A percentile compares a stretch with the other conserved stretches of the same genome.
Evolutionary conservation across 2,797 vertebrate species (phyloP).

Genomic region (Tapera naevia): DNA sequence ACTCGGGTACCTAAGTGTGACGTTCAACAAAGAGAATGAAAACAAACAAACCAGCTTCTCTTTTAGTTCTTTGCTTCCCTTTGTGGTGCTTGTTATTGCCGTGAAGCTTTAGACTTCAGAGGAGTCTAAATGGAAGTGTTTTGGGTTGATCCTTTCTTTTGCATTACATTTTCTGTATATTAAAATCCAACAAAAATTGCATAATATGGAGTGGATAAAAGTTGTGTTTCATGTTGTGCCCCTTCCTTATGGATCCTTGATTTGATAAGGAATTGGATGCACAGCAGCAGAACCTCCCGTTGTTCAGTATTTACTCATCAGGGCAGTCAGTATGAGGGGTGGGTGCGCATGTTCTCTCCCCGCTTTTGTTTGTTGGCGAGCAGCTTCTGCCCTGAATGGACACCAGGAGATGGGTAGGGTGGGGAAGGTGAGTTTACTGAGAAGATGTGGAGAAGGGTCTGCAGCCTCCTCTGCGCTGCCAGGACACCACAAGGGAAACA

Average conservation of each 20-base stretch:
- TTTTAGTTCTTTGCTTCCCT: not conserved
- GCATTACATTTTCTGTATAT: not conserved
- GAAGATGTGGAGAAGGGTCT: not conserved
- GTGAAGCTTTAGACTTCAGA: not conserved
- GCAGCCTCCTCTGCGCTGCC: rapidly evolving
- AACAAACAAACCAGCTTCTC: not conserved
- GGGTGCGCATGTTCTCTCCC: not conserved
- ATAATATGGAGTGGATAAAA: not conserved
- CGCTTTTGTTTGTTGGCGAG: not conserved
- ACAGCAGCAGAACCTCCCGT: no score
- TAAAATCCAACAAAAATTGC: not conserved
- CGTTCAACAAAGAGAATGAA: not conserved
- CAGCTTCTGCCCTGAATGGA: not conserved
- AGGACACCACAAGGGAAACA: not conserved
- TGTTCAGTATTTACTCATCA: not conserved
- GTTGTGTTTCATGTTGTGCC: not conserved
- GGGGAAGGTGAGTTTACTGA: not conserved
- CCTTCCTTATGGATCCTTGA: not conserved
- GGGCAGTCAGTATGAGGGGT: not conserved
- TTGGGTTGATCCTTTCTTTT: not conserved
- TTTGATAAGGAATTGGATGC: not conserved
- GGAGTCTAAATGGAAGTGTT: not conserved
- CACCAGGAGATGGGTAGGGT: not conserved
- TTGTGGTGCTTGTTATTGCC: not conserved
- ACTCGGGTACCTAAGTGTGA: not conserved